Evolutionary conservation across 2,888 invertebrate species (phyloP).

Genomic region (Lasioglossum vierecki): DNA sequence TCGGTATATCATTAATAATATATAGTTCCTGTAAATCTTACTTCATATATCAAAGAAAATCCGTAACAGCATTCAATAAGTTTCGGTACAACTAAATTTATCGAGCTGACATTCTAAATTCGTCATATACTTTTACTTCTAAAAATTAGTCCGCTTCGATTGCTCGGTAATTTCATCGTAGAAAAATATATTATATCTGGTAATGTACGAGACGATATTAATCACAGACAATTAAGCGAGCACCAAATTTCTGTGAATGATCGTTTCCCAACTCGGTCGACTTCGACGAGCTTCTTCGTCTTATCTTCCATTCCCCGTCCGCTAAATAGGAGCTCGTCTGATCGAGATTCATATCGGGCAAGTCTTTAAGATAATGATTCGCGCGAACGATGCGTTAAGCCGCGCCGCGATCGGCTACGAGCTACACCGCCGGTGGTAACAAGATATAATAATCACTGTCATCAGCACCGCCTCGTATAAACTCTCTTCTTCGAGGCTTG

Average conservation of each 20-base stretch:
- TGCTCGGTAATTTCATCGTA: background rate
- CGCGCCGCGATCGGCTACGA: constrained; percentile 61
- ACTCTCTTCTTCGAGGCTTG: constrained; percentile 41
- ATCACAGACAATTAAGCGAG: background rate
- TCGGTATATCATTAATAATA: background rate
- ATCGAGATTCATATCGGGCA: constrained; percentile 69
- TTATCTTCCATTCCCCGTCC: constrained; percentile 42
- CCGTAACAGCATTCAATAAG: background rate
- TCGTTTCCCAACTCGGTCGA: background rate
- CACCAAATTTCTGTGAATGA: background rate
- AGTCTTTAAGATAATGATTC: constrained; percentile 73
- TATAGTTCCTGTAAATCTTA: background rate
- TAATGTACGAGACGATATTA: background rate
- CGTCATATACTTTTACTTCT: background rate
- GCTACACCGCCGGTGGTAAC: constrained; percentile 71
- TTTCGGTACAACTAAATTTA: background rate
- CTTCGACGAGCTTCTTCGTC: background rate
- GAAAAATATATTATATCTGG: background rate
- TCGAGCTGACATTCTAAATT: too few species aligned
- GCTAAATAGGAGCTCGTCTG: constrained; percentile 58
- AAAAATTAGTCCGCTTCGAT: background rate
- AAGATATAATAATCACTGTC: constrained; percentile 75
- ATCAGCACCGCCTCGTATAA: constrained; percentile 67
- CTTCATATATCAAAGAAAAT: background rate
- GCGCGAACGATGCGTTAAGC: constrained; percentile 72